These are phyloP conservation scores for Syngnathus rostellatus DNA, from an alignment of 2,797 vertebrate species.

Conservation along the genomic window DNA sequence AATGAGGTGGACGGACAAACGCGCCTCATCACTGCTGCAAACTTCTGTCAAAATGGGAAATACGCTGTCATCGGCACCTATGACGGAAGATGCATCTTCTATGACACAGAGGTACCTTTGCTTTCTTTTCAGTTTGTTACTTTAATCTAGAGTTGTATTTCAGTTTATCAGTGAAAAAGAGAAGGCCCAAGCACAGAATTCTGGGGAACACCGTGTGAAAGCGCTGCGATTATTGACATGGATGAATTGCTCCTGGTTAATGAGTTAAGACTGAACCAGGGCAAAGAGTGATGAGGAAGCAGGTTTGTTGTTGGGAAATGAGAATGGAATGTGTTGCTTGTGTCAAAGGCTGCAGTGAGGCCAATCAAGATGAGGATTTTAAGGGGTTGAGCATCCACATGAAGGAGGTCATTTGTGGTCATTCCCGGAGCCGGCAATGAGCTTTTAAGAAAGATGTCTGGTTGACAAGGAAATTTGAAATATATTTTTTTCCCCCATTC, in stretches of 20 bases:
- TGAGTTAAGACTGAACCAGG: not conserved
- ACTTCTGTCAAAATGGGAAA: constrained; percentile 99
- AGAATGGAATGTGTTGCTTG: not conserved
- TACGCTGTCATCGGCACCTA: constrained; percentile 97
- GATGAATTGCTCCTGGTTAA: not conserved
- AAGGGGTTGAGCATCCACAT: not conserved
- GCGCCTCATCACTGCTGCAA: constrained; percentile 94
- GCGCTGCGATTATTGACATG: not conserved
- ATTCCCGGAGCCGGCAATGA: not conserved
- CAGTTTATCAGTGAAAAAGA: not conserved
- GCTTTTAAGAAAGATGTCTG: not conserved
- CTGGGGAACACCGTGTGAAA: not conserved
- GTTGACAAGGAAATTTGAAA: not conserved
- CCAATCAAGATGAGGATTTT: not conserved
- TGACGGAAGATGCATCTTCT: constrained; percentile 96
- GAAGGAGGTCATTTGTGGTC: not conserved
- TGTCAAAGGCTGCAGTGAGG: not conserved
- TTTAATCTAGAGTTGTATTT: not conserved
- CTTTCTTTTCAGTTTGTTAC: not conserved
- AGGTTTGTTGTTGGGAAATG: not conserved
- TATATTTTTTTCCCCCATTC: not conserved
- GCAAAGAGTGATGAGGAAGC: not conserved
- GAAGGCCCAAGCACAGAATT: not conserved
- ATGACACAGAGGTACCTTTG: constrained; percentile 87
- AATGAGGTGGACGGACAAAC: constrained; percentile 98